phyloP scores from a whole-genome alignment of 2,888 invertebrate species.

The Catocala sponsa region DNA sequence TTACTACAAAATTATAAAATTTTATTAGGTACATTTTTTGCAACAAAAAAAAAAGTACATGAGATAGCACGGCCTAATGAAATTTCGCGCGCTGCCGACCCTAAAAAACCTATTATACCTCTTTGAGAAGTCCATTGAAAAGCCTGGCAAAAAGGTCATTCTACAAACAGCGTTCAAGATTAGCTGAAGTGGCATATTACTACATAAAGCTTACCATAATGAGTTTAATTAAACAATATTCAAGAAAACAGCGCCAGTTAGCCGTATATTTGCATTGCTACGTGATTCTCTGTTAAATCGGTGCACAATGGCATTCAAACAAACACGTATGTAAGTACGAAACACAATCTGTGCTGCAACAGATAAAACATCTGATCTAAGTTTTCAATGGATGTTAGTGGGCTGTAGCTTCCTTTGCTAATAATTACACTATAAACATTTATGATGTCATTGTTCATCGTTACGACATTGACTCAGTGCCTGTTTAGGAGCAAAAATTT shows the following conservation, averaged over 20 bases:
- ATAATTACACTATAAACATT: constrained; percentile 27
- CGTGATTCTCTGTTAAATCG: constrained; percentile 32
- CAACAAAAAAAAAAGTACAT: too few relatives aligned
- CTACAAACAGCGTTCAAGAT: too few relatives aligned
- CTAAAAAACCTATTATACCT: too few relatives aligned
- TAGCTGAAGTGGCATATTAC: too few relatives aligned
- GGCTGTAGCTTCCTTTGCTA: constrained; percentile 30
- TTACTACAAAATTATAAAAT: too few relatives aligned
- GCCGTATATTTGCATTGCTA: constrained; percentile 20
- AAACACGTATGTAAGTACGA: constrained; percentile 33
- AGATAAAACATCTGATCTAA: neutral
- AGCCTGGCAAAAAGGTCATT: too few relatives aligned
- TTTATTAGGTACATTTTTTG: too few relatives aligned
- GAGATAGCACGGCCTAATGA: too few relatives aligned
- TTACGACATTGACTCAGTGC: constrained; percentile 52
- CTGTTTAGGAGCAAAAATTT: constrained; percentile 43
- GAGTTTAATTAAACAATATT: neutral
- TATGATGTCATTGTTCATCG: constrained; percentile 60
- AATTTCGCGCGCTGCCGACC: too few relatives aligned
- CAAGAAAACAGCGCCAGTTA: neutral
- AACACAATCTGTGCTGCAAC: constrained; percentile 14
- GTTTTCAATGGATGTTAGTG: constrained; percentile 11
- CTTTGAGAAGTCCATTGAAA: too few relatives aligned
- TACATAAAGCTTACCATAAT: neutral
- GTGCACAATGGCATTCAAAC: constrained; percentile 1